Percentiles rank a stretch among this genome's conserved stretches.
Conservation (phyloP, 1,140 invertebrate genomes). For the Drosophila takahashii region DNA sequence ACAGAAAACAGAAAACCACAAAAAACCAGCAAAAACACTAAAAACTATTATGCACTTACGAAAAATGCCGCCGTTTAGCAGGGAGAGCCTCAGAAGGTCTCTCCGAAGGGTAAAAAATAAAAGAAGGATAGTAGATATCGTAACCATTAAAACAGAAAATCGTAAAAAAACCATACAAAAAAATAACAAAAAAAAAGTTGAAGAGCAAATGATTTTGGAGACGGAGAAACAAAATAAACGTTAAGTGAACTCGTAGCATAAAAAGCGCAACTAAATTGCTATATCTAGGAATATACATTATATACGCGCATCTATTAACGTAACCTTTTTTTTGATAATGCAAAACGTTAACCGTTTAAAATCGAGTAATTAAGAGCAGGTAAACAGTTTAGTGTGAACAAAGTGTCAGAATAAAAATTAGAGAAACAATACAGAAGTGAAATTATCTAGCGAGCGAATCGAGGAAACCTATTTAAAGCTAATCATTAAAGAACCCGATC, state of each 20-base stretch:
- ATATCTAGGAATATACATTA: slow-evolving; percentile 33
- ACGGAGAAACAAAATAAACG: slow-evolving; percentile 24
- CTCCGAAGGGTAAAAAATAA: slow-evolving; percentile 5
- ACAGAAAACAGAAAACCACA: slow-evolving; percentile 12
- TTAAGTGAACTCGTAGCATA: slow-evolving; percentile 48
- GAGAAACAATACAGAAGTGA: slow-evolving; percentile 7
- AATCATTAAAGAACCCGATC: slow-evolving; percentile 21
- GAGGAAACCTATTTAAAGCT: slow-evolving; percentile 31
- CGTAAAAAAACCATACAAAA: not conserved
- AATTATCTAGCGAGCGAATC: slow-evolving; percentile 16
- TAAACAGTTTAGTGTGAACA: slow-evolving; percentile 5
- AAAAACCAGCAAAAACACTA: slow-evolving; percentile 8
- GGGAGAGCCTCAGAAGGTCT: slow-evolving; percentile 9
- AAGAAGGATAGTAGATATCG: slow-evolving; percentile 2
- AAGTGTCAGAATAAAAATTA: slow-evolving; percentile 14
- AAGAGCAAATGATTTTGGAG: not conserved
- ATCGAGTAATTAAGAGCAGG: slow-evolving; percentile 16
- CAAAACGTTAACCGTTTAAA: slow-evolving; percentile 48
- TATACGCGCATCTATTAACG: slow-evolving; percentile 31
- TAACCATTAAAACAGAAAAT: slow-evolving; percentile 11
- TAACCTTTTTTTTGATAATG: slow-evolving; percentile 40
- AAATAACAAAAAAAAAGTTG: not conserved
- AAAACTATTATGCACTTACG: slow-evolving; percentile 39
- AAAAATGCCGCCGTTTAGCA: slow-evolving; percentile 67
- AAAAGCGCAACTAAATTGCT: slow-evolving; percentile 41